Conservation (phyloP, 2,113 vertebrate species). For the Crotalus helleri region DNA sequence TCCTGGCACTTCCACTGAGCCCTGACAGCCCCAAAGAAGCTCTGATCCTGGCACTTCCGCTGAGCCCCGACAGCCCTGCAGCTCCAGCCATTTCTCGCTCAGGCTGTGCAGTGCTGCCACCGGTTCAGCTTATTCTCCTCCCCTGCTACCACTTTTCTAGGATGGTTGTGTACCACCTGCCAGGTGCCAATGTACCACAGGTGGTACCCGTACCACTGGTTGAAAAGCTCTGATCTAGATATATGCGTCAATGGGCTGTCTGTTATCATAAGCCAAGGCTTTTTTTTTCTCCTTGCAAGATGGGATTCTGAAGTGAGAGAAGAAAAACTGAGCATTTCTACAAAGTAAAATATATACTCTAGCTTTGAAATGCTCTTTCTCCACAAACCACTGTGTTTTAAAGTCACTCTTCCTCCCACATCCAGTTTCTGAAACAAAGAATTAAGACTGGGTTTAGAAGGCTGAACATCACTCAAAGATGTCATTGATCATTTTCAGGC, state of each 20-base stretch:
- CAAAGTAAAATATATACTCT: background rate
- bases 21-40: too few relatives aligned
- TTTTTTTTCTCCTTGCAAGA: background rate
- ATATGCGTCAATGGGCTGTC: background rate
- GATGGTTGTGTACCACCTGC: too few relatives aligned
- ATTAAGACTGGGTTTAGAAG: background rate
- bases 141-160: too few relatives aligned
- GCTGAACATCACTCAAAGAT: background rate
- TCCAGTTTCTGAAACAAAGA: background rate
- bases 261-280: background rate
- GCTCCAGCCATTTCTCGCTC: too few relatives aligned
- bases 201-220: too few relatives aligned
- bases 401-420: background rate
- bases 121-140: too few relatives aligned
- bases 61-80: too few relatives aligned
- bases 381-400: background rate
- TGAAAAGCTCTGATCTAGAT: too few relatives aligned
- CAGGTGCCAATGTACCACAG: too few relatives aligned
- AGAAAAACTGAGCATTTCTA: background rate
- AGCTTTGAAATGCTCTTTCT: background rate
- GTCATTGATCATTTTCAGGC: background rate
- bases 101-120: too few relatives aligned
- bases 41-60: too few relatives aligned
- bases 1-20: too few relatives aligned
- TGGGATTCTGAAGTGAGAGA: background rate